Conservation (phyloP, 2,888 invertebrate genomes). For the Parnassius apollo region DNA sequence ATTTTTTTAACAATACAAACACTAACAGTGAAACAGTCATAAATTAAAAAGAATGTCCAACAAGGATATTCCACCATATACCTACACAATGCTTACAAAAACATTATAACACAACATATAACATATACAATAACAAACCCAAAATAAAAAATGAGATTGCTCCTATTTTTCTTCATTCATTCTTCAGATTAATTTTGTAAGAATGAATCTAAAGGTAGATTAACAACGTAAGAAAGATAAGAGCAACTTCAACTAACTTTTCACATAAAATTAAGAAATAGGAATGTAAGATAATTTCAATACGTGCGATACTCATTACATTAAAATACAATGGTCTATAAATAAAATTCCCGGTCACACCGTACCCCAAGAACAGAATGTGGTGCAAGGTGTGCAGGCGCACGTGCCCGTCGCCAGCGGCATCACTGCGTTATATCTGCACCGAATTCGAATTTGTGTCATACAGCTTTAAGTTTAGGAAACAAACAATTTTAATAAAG, state of each 20-base stretch:
- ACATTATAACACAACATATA: too few relatives aligned
- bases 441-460: slow-evolving; percentile 77
- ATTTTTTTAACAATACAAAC: too few relatives aligned
- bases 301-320: slow-evolving; percentile 30
- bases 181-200: too few relatives aligned
- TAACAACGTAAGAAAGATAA: too few relatives aligned
- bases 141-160: too few relatives aligned
- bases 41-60: too few relatives aligned
- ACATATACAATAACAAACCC: too few relatives aligned
- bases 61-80: too few relatives aligned
- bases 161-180: background rate
- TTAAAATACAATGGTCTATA: slow-evolving; percentile 42
- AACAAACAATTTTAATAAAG: slow-evolving; percentile 55
- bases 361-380: slow-evolving; percentile 52
- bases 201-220: too few relatives aligned
- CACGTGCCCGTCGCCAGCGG: slow-evolving; percentile 76
- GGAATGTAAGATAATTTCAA: slow-evolving; percentile 18
- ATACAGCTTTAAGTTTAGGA: slow-evolving; percentile 71
- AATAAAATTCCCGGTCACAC: slow-evolving; percentile 60
- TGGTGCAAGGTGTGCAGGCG: slow-evolving; percentile 75
- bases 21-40: too few relatives aligned
- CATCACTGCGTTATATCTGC: slow-evolving; percentile 65
- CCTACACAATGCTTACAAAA: too few relatives aligned
- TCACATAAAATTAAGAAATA: slow-evolving; percentile 13
- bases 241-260: slow-evolving; percentile 3